A percentile compares a stretch with the other conserved stretches of the same genome.
These are phyloP conservation scores for Tychaedon coryphoeus DNA, from an alignment of 2,113 vertebrate species.

Conservation along the genomic window DNA sequence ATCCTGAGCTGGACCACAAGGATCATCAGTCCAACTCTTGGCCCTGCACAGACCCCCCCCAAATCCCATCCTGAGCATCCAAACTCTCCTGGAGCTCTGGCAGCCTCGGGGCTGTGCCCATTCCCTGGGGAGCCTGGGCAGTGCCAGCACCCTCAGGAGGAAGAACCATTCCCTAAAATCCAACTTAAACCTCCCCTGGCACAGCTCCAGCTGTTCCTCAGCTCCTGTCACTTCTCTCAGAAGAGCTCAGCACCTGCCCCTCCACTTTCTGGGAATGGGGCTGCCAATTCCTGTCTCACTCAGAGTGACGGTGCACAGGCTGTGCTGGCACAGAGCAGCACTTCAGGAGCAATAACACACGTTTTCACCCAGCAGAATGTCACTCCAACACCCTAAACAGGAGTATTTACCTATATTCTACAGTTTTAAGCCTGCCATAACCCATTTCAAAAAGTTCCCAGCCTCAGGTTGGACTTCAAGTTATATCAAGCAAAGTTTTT, in stretches of 20 bases:
- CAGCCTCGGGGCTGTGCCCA: neutral
- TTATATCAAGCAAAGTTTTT: neutral
- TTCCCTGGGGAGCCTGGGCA: neutral
- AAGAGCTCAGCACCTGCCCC: neutral
- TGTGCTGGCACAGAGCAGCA: neutral
- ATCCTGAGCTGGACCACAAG: neutral
- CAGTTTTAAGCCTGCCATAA: neutral
- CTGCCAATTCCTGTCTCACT: neutral
- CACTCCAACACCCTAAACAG: neutral
- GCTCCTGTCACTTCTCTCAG: neutral
- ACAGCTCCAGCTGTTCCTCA: neutral
- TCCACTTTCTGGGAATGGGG: accelerated
- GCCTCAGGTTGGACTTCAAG: neutral
- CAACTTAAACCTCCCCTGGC: neutral
- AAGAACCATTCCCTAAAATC: neutral
- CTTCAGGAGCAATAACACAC: neutral
- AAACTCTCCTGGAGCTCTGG: neutral
- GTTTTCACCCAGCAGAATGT: neutral
- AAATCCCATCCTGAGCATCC: accelerated
- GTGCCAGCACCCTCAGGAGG: neutral
- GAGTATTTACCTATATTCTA: neutral
- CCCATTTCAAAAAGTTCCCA: neutral
- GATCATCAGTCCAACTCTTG: accelerated
- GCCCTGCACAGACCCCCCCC: neutral
- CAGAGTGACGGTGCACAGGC: accelerated